Base-by-base conservation (phyloP, 2,797 vertebrate genomes). In the Enoplosus armatus region DNA sequence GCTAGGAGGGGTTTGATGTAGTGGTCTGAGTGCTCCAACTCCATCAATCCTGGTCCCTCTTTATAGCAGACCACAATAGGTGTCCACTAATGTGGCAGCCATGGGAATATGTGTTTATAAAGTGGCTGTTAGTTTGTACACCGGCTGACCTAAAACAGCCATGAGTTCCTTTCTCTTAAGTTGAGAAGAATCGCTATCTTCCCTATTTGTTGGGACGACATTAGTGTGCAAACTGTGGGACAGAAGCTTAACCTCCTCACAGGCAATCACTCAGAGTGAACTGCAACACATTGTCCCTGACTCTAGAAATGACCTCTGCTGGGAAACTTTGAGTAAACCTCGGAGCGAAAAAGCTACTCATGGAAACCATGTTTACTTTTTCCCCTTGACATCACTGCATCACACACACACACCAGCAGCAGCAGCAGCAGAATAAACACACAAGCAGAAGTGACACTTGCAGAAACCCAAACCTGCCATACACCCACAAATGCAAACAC, bases 271-370 rank as follows among this genome's bases (percentile, higher is more conserved):
- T 77, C 53, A 50, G 22, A 85, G 27, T 11, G 16, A 60, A 43
- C 61, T n/a, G 4, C 64, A 51, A 26, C 72, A 72, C 71, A 45
- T 14, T 41, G 77, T 80, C 77, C 56, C 55, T 10, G 41, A 79
- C 72, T 86, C 29, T 4, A 35, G 53, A 70, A 78, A 66, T 72
- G 81, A 86, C 84, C 75, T 84, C 73, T 74, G 81, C 60, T 47
- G 16, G 84, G 70, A 90, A 86, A 90, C 76, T 81, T 63, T 79
- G 69, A 86, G 81, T 69, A 84, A 87, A 84, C 79, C 88, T 87
- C 18, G 18, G 72, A 90, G 83, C 79, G 0, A 79, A 91, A 89
- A 87, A 86, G 68, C 85, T 85, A 84, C 90, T 93, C 85, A 75
- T 70, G 67, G 82, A 86, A 83, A 89, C 66, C 3, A 14, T 83